Conservation (phyloP, 2,888 invertebrate species). For the Caenorhabditis panamensis region DNA sequence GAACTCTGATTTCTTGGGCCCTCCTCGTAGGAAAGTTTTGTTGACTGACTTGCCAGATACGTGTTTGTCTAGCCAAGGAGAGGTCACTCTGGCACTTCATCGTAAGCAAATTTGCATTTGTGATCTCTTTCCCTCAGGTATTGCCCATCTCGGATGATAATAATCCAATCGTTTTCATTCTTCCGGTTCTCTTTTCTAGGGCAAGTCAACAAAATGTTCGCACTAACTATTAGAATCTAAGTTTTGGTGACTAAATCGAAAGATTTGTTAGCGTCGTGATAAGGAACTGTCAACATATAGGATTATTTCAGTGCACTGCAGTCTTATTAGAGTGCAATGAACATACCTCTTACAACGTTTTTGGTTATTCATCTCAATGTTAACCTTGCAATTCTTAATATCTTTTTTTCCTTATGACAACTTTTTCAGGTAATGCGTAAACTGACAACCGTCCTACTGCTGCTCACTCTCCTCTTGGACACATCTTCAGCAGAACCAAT, state of each 20-base stretch:
- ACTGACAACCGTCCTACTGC: slow-evolving; percentile 19
- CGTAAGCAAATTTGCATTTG: slow-evolving; percentile 62
- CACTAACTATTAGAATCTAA: background rate
- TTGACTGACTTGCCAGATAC: slow-evolving; percentile 37
- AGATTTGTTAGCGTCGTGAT: slow-evolving; percentile 8
- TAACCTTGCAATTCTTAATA: background rate
- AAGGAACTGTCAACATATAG: slow-evolving; percentile 1
- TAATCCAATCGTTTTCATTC: slow-evolving; percentile 24
- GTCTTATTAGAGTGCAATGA: slow-evolving; percentile 25
- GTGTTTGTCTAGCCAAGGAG: slow-evolving; percentile 41
- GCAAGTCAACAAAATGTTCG: background rate
- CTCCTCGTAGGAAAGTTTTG: slow-evolving; percentile 15
- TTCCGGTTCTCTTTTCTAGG: slow-evolving; percentile 11
- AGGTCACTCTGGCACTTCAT: slow-evolving; percentile 56
- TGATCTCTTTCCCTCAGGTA: slow-evolving; percentile 53
- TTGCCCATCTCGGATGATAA: slow-evolving; percentile 30
- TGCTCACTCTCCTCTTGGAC: background rate
- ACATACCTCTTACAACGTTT: slow-evolving; percentile 8
- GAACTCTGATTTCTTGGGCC: slow-evolving; percentile 33
- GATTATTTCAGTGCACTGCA: slow-evolving; percentile 29
- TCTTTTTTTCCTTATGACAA: background rate
- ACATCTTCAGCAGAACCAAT: slow-evolving; percentile 25
- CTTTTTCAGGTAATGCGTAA: slow-evolving; percentile 43
- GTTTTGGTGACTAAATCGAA: slow-evolving; percentile 1
- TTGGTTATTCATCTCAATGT: background rate